These are phyloP conservation scores for Cheilosia urbana DNA, from an alignment of 2,888 invertebrate species.

Conservation along the genomic window DNA sequence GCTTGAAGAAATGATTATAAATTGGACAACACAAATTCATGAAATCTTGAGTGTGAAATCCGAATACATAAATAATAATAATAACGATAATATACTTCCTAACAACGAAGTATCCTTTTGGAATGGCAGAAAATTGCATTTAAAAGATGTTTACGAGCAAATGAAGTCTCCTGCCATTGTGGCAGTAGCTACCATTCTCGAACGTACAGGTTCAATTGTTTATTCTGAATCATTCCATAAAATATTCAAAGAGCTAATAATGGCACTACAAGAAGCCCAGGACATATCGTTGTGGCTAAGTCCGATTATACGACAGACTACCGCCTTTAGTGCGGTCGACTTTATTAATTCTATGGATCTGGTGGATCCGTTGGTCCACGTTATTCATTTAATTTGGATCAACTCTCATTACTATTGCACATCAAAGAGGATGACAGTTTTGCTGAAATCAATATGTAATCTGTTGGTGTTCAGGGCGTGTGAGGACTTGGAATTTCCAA, in stretches of 20 bases:
- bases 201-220: conserved; percentile 89
- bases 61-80: conserved; percentile 61
- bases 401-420: conserved; percentile 91
- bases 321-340: conserved; percentile 88
- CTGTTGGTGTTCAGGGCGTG: conserved; percentile 91
- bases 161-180: conserved; percentile 91
- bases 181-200: conserved; percentile 91
- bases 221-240: conserved; percentile 91
- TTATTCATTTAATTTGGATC: conserved; percentile 94
- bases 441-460: conserved; percentile 93
- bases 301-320: conserved; percentile 86
- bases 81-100: conserved; percentile 85
- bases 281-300: conserved; percentile 93
- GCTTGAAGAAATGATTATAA: conserved; percentile 94
- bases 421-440: conserved; percentile 87
- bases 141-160: conserved; percentile 95
- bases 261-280: conserved; percentile 92
- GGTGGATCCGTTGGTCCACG: conserved; percentile 90
- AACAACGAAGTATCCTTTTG: conserved; percentile 92
- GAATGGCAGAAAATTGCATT: conserved; percentile 90
- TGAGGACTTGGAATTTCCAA: conserved; percentile 90
- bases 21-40: conserved; percentile 93
- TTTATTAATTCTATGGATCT: conserved; percentile 87
- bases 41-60: conserved; percentile 80
- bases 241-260: conserved; percentile 89